A percentile compares a stretch with the other conserved stretches of the same genome.
Evolutionary conservation across 2,888 invertebrate genomes (phyloP).

Genomic region (Caenorhabditis virilis): DNA sequence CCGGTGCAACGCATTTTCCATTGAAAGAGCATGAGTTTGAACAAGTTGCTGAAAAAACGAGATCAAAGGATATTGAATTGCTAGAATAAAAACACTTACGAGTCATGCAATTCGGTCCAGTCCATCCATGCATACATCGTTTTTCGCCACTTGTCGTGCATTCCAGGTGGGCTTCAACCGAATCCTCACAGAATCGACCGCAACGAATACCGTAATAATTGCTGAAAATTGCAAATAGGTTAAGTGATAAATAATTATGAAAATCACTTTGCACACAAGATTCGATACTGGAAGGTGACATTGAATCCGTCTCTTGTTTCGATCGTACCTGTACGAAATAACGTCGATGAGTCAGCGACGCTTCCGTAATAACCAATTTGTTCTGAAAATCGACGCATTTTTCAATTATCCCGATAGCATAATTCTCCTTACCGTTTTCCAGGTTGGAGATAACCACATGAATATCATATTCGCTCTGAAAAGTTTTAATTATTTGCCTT

Average conservation of each 20-base stretch:
- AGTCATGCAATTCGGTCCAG: constrained; percentile 71
- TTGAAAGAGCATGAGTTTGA: constrained; percentile 9
- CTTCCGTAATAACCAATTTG: too few species aligned
- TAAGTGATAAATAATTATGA: not conserved
- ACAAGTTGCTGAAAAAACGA: constrained; percentile 35
- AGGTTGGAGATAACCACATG: too few species aligned
- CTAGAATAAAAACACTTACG: constrained; percentile 14
- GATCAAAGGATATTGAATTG: too few species aligned
- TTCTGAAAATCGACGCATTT: too few species aligned
- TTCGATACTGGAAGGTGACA: constrained; percentile 17
- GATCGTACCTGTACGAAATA: too few species aligned
- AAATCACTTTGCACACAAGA: constrained; percentile 14
- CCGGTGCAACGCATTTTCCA: constrained; percentile 23
- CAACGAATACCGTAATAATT: constrained; percentile 23
- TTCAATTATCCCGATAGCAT: too few species aligned
- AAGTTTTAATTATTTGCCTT: too few species aligned
- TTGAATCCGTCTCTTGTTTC: constrained; percentile 29
- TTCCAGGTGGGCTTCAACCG: constrained; percentile 3
- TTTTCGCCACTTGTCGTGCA: constrained; percentile 20
- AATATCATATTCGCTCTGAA: too few species aligned
- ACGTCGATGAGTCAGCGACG: too few species aligned
- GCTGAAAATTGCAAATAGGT: constrained; percentile 8
- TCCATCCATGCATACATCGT: constrained; percentile 72
- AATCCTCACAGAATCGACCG: constrained; percentile 12
- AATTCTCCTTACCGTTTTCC: too few species aligned